phyloP scores from a whole-genome alignment of 2,113 vertebrate genomes.

The Panthera leo region DNA sequence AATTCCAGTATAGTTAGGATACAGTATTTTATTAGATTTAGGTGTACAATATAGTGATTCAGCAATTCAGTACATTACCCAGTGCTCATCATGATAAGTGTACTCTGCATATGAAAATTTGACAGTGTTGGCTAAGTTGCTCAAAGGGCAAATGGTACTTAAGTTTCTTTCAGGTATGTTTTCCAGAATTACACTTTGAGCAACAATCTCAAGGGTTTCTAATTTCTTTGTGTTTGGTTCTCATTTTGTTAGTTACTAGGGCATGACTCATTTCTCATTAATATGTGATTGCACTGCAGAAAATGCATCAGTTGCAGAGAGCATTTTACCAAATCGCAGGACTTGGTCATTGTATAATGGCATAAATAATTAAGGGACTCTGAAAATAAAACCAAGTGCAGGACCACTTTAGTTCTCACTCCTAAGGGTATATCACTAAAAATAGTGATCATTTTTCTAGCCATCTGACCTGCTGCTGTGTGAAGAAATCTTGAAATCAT shows the following conservation, averaged over 20 bases:
- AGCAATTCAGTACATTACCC: not conserved
- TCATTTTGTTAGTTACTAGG: slow-evolving; percentile 59
- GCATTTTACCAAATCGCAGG: slow-evolving; percentile 3
- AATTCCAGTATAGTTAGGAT: not conserved
- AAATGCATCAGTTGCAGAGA: slow-evolving; percentile 36
- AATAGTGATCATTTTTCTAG: slow-evolving; percentile 84
- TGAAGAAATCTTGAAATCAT: slow-evolving; percentile 87
- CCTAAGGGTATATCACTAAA: slow-evolving; percentile 81
- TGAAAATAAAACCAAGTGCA: slow-evolving; percentile 70
- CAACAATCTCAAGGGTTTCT: not conserved
- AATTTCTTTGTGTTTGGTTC: slow-evolving; percentile 55
- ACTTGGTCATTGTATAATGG: slow-evolving; percentile 14
- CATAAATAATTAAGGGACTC: slow-evolving; percentile 67
- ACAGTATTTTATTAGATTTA: not conserved
- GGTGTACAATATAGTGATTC: not conserved
- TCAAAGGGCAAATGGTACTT: not conserved
- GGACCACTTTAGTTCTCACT: slow-evolving; percentile 70
- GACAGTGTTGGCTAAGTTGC: not conserved
- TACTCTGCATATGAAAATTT: not conserved
- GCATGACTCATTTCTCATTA: slow-evolving; percentile 56
- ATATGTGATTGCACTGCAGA: slow-evolving; percentile 38
- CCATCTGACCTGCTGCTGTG: slow-evolving; percentile 85
- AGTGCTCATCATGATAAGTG: not conserved
- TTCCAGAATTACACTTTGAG: not conserved
- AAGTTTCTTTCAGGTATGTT: not conserved